Percentiles rank a stretch among this genome's conserved stretches.
phyloP scores from a whole-genome alignment of 2,797 vertebrate species.

The Notoglanidium macrostoma region DNA sequence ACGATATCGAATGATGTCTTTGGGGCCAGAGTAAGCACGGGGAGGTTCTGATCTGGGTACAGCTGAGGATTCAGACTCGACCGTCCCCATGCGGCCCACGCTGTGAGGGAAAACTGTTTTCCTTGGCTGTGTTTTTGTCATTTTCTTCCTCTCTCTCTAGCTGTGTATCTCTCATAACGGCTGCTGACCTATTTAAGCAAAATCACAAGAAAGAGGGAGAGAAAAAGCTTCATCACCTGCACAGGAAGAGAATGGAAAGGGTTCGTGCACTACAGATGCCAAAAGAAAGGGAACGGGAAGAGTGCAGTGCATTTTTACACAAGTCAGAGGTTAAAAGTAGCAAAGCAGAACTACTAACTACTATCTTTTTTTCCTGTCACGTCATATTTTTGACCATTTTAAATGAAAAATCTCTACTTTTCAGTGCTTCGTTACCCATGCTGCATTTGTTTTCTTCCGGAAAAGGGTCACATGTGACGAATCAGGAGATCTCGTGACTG shows the following conservation, averaged over 20 bases:
- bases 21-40: conserved; percentile 40
- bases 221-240: conserved; percentile 63
- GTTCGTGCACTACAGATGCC: neutral
- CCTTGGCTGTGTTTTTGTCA: conserved; percentile 67
- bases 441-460: too few relatives aligned
- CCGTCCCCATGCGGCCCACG: conserved; percentile 62
- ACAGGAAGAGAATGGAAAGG: conserved; percentile 62
- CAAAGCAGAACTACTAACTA: neutral
- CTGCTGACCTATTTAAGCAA: conserved; percentile 78
- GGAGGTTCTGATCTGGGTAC: conserved; percentile 28
- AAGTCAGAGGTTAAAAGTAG: neutral
- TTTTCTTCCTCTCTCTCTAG: conserved; percentile 34
- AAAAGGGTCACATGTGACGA: too few relatives aligned
- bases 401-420: neutral
- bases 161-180: conserved; percentile 66
- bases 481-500: too few relatives aligned
- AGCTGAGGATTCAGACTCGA: conserved; percentile 40
- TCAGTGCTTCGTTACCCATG: too few relatives aligned
- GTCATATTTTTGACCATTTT: neutral
- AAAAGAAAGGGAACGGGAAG: neutral
- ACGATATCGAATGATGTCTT: conserved; percentile 44
- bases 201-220: conserved; percentile 63
- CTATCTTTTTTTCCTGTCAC: neutral
- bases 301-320: neutral
- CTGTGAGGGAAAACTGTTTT: conserved; percentile 72